A percentile compares a stretch with the other conserved stretches of the same genome.
These are phyloP conservation scores for Neolamprologus sp. DNA, from an alignment of 2,113 vertebrate genomes.

Conservation along the genomic window DNA sequence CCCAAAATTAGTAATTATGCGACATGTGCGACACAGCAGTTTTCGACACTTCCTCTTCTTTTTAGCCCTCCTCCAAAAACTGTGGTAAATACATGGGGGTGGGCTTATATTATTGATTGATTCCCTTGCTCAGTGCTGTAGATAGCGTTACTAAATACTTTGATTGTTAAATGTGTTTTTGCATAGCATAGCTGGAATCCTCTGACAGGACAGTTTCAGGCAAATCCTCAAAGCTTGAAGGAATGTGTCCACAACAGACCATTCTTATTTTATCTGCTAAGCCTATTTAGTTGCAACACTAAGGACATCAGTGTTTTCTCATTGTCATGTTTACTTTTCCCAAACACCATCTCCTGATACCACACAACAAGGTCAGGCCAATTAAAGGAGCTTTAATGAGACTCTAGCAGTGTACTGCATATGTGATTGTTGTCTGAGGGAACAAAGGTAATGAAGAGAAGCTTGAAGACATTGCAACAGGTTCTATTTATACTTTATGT, in stretches of 20 bases:
- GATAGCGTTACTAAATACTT: background rate
- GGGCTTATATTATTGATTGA: background rate
- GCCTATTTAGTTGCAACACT: background rate
- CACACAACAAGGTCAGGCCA: background rate
- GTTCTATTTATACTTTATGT: background rate
- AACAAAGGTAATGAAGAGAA: background rate
- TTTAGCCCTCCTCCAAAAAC: background rate
- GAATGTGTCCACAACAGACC: background rate
- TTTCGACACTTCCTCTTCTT: background rate
- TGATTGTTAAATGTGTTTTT: background rate
- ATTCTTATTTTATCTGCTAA: background rate
- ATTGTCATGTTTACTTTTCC: background rate
- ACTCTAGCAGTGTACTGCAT: background rate
- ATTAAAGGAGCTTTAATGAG: conserved; percentile 17
- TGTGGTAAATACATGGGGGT: background rate
- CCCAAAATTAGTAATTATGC: background rate
- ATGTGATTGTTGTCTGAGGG: background rate
- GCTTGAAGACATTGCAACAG: background rate
- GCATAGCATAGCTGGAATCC: background rate
- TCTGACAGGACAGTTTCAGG: background rate
- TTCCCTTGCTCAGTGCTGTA: background rate
- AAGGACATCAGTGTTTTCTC: background rate
- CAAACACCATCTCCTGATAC: background rate
- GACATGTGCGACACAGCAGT: background rate
- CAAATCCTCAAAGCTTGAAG: background rate